Base-by-base conservation (phyloP, 2,113 vertebrate genomes). In the Asarcornis scutulata region DNA sequence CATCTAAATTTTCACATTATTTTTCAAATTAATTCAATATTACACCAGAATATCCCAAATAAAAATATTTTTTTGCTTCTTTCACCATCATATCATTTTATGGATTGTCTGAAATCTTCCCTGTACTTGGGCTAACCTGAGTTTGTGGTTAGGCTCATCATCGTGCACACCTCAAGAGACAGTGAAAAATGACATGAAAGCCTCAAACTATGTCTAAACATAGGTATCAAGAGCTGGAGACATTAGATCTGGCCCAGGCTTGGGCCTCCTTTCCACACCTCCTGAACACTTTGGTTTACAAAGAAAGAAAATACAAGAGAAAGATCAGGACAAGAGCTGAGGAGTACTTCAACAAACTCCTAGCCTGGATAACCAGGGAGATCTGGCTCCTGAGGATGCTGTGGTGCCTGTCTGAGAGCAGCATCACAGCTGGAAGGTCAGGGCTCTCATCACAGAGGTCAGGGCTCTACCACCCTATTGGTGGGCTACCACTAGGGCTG, bases 161-260 rank as follows among this genome's bases (percentile, higher is more conserved):
- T 13, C 31, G 5, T 11, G 8, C 0, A 0, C 6, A 40, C 5
- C 9, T 63, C 11, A 6, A 60, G 12, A 56, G 9, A 1, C 11
- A 69, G 38, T 12, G 42, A 71, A 75, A 82, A 18, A 27, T 5
- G 6, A 1, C 7, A 62, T 64, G 29, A 86, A 66, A 56, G 5
- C 4, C 13, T 58, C 55, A 78, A 53, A 2, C 17, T 82, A 17
- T 9, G 13, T 52, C 13, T 85, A 76, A 64, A 38, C 16, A 17
- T 23, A 64, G 3, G 5, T 14, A 82, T 78, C 7, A 34, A n/a
- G 8, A 78, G 2, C 6, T 89, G 38, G 17, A 26, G 5, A 73
- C 26, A 46, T 3, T 6, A 53, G 9, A 46, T 42, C 9, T 31
- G 14, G 4, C 0, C 0, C 2, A 59, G 31, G 2, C 71, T 23